Evolutionary conservation across 2,797 vertebrate species (phyloP), one percentile per base, ranked within the genome.

Genomic region (Hylomyscus alleni): DNA sequence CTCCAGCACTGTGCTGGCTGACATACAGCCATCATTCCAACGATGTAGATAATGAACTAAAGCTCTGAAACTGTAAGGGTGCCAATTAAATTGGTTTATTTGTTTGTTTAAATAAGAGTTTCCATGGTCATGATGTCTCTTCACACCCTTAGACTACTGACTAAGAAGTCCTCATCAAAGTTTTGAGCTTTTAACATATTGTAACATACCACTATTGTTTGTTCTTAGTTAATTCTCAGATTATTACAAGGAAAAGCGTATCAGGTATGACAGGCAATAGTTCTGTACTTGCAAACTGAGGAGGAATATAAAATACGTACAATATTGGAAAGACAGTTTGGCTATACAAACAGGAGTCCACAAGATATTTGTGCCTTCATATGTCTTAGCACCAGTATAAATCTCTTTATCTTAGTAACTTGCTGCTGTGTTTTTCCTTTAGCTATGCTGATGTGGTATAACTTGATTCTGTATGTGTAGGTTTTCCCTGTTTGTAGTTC

Each of bases 211-310:
- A 77, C 13, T 87, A 12, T 67, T 87, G 77, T 60, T 75, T 37
- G 56, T 76, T 44, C 0, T 0, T 40, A 78, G 34, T 65, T 82
- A 90, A 77, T 40, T 20, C n/a, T 60, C 56, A 91, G 54, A 91
- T 89, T 94, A 94, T 84, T 87, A 65, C 15, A 91, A 37, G 12
- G 2, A 24, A 81, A 94, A 89, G 29, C 81, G 84, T 91, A 31
- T 26, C 60, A 85, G 77, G 82, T 9, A 0, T 40, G 19, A 69
- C 4, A 90, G 24, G 81, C 7, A 75, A 3, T 37, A 72, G 24
- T 90, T 96, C 40, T 91, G 10, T 17, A 91, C 34, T 77, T 65
- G 29, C 22, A 94, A 85, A 19, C n/a, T 83, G 92, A 34, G 9
- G 54, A 60, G 13, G 78, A 34, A 65, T 44, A 72, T 6, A 65